Conservation (phyloP, 2,797 vertebrate species). For the Melopsittacus undulatus region DNA sequence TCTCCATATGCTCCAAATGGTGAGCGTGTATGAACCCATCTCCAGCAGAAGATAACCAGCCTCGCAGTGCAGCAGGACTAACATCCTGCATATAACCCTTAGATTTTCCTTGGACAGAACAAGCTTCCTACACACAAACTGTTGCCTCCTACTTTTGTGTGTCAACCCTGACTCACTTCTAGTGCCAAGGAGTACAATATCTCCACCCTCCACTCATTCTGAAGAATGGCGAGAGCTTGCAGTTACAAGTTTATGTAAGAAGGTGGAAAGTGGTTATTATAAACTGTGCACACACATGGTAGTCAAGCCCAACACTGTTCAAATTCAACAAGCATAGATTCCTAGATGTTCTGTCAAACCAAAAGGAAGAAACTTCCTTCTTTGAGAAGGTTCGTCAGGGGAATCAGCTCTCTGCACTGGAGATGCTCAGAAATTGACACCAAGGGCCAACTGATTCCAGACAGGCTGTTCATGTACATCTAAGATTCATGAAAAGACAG, state of each 20-base stretch:
- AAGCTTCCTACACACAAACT: conserved; percentile 59
- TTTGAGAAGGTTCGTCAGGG: neutral
- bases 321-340: neutral
- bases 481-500: neutral
- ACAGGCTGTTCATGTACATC: neutral
- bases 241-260: neutral
- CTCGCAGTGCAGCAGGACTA: neutral
- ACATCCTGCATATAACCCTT: neutral
- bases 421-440: neutral
- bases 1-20: neutral
- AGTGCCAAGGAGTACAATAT: neutral
- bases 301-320: neutral
- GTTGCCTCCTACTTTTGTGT: conserved; percentile 55
- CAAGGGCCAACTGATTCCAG: neutral
- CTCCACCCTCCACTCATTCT: neutral
- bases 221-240: neutral
- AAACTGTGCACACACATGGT: neutral
- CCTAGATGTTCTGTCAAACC: neutral
- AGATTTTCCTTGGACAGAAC: conserved; percentile 35
- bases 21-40: neutral
- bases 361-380: neutral
- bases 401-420: neutral
- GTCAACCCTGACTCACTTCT: conserved; percentile 52
- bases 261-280: neutral
- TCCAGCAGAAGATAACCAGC: neutral